phyloP scores from a whole-genome alignment of 2,113 vertebrate species.

The Ochotona curzoniae region DNA sequence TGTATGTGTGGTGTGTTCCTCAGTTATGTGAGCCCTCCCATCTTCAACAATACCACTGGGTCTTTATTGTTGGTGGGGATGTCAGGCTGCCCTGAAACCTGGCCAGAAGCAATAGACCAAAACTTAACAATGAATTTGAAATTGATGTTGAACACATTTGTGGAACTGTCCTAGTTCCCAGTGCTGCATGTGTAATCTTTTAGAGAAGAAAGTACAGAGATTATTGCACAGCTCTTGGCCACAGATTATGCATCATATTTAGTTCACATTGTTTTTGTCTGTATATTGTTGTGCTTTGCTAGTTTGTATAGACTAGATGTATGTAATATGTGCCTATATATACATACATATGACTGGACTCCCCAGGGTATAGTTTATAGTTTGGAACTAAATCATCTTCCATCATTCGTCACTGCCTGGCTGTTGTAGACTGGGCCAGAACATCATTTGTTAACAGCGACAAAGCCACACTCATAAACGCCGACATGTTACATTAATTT shows the following conservation, averaged over 20 bases:
- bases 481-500: constrained; percentile 94
- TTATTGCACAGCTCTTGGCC: neutral
- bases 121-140: constrained; percentile 66
- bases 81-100: constrained; percentile 60
- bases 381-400: constrained; percentile 88
- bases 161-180: constrained; percentile 8
- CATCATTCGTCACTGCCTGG: constrained; percentile 87
- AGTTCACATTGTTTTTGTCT: neutral
- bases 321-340: neutral
- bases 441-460: constrained; percentile 91
- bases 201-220: neutral
- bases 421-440: constrained; percentile 87
- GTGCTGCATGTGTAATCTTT: constrained; percentile 36
- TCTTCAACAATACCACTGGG: neutral
- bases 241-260: constrained; percentile 7
- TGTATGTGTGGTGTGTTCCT: neutral
- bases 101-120: constrained; percentile 52
- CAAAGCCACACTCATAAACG: constrained; percentile 90
- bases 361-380: constrained; percentile 82
- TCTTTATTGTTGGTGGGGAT: constrained; percentile 39
- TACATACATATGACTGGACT: constrained; percentile 48
- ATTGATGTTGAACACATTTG: constrained; percentile 33
- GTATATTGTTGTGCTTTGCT: neutral
- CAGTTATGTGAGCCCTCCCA: neutral
- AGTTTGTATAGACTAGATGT: neutral